Conservation (phyloP, 2,888 invertebrate species). For the Tinea semifulvella region DNA sequence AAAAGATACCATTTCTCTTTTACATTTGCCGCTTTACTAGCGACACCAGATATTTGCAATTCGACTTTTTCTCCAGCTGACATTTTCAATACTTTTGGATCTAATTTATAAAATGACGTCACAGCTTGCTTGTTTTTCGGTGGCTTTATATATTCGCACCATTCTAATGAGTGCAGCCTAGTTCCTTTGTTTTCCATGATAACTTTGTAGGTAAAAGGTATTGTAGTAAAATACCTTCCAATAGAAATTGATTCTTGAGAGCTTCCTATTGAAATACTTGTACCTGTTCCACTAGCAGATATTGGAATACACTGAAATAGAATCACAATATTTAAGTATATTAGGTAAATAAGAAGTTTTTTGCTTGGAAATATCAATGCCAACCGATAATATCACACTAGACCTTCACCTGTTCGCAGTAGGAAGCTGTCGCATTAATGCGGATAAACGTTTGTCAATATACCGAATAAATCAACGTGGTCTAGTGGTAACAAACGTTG, state of each 20-base stretch:
- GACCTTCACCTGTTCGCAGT: too few relatives aligned
- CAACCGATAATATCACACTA: too few relatives aligned
- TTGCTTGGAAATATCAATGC: too few relatives aligned
- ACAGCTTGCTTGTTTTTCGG: constrained; percentile 41
- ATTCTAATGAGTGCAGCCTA: constrained; percentile 57
- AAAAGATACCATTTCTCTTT: constrained; percentile 68
- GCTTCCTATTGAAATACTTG: constrained; percentile 71
- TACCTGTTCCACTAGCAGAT: constrained; percentile 70
- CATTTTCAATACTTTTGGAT: constrained; percentile 54
- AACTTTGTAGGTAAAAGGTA: constrained; percentile 44
- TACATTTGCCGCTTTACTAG: constrained; percentile 42
- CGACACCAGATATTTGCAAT: constrained; percentile 42
- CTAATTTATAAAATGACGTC: constrained; percentile 43
- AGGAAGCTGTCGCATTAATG: too few relatives aligned
- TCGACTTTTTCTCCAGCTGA: constrained; percentile 47
- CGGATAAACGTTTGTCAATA: too few relatives aligned
- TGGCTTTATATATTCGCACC: constrained; percentile 54
- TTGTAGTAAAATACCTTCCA: constrained; percentile 71
- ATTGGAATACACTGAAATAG: constrained; percentile 47
- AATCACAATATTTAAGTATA: not conserved
- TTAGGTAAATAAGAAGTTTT: too few relatives aligned
- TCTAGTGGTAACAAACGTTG: too few relatives aligned
- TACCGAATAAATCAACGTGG: too few relatives aligned
- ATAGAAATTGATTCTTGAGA: constrained; percentile 65
- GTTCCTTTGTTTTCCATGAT: constrained; percentile 65